Conservation (phyloP, 2,113 vertebrate genomes). For the Anguilla japonica region DNA sequence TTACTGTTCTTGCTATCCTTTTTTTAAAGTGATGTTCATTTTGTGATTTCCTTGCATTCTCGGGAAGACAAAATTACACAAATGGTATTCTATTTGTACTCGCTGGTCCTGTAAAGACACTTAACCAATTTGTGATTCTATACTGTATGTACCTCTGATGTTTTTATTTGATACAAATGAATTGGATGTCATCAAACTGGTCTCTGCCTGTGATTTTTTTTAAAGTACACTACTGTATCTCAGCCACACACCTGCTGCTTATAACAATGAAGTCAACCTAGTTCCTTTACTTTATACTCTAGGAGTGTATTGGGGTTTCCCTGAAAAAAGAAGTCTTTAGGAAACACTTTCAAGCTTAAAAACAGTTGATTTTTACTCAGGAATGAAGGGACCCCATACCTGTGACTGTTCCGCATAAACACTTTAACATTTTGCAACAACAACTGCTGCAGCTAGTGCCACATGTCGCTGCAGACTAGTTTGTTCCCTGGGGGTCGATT, state of each 20-base stretch:
- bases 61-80: neutral
- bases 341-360: neutral
- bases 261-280: neutral
- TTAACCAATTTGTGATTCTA: neutral
- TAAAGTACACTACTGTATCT: neutral
- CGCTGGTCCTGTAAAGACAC: neutral
- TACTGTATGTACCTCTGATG: neutral
- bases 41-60: neutral
- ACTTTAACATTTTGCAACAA: conserved; percentile 32
- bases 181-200: neutral
- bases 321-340: neutral
- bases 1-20: neutral
- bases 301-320: neutral
- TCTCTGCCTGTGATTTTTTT: neutral
- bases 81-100: neutral
- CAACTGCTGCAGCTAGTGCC: conserved; percentile 29
- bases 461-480: conserved; percentile 25
- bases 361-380: conserved; percentile 11
- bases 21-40: neutral
- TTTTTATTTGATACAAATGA: neutral
- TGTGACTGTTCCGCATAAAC: conserved; percentile 29
- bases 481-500: conserved; percentile 3
- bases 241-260: conserved; percentile 28
- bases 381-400: conserved; percentile 18
- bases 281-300: neutral